Evolutionary conservation across 2,888 invertebrate species (phyloP).

Genomic region (Lasioglossum lativentre): DNA sequence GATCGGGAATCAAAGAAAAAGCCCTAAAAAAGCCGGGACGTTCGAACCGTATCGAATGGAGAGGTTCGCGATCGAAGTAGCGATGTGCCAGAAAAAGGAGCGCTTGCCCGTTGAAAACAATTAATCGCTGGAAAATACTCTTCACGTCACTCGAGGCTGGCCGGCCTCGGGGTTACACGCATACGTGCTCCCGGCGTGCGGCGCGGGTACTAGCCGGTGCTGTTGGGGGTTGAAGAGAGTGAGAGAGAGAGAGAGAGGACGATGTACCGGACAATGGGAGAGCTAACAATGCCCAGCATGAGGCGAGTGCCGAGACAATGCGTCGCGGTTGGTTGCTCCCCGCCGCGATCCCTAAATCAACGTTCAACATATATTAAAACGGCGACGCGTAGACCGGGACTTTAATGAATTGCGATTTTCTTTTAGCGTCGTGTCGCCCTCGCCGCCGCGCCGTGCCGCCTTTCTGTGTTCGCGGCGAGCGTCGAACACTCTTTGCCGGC

Average conservation of each 20-base stretch:
- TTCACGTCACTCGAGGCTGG: conserved; percentile 56
- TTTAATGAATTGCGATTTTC: conserved; percentile 80
- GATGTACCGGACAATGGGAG: conserved; percentile 78
- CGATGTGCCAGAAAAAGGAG: conserved; percentile 48
- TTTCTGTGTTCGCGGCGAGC: conserved; percentile 10
- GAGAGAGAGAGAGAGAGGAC: conserved; percentile 10
- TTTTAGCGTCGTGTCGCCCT: conserved; percentile 52
- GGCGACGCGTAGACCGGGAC: conserved; percentile 69
- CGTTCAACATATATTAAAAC: conserved; percentile 82
- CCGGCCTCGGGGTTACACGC: conserved; percentile 48
- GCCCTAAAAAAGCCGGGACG: neutral
- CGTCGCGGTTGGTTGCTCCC: conserved; percentile 74
- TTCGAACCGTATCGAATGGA: neutral
- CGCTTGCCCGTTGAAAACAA: conserved; percentile 55
- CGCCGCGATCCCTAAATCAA: conserved; percentile 81
- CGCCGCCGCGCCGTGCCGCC: conserved; percentile 13
- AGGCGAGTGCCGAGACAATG: conserved; percentile 81
- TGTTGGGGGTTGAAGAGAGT: conserved; percentile 37
- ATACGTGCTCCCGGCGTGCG: conserved; percentile 43
- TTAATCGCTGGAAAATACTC: conserved; percentile 66
- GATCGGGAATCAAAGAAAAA: neutral
- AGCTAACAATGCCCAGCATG: conserved; percentile 81
- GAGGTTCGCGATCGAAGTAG: conserved; percentile 22
- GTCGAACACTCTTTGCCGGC: neutral
- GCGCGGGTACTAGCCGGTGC: conserved; percentile 47